Base-by-base conservation (phyloP, 2,113 vertebrate genomes). In the Ailurus styani region DNA sequence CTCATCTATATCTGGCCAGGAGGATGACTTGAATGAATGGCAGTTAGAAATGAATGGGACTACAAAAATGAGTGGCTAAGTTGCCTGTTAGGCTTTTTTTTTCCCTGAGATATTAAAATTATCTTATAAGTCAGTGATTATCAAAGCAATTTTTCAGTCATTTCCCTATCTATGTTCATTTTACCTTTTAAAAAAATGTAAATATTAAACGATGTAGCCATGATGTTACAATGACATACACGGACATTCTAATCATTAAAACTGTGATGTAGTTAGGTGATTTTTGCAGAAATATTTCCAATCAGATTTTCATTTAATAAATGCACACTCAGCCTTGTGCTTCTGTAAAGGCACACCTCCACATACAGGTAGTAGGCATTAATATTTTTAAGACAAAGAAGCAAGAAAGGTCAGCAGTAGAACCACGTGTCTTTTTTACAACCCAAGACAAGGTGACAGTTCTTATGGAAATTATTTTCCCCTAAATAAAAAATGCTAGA, bases 381-480 rank as follows among this genome's bases (percentile, higher is more conserved):
- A 98, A 98, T 97, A 98, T 97, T 97, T 95, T 98, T 98, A 98
- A 98, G 97, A 99, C 98, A 99, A 98, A 99, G 97, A 97, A 96
- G 94, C 70, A 55, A 98, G 93, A 98, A 98, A 98, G 98, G 98
- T 96, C 40, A 5, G 93, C 95, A 96, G 91, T 91, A 95, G 89
- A 96, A 98, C 97, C 97, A 98, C 87, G 83, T 98, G 98, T 84
- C 8, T 91, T 88, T 88, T 96, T 93, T 77, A 95, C 40, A 94
- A 91, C 54, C 91, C 54, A 90, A 94, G 78, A 66, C 55, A 88
- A 97, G 66, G 78, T 91, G 79, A 93, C 42, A 85, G 54, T 96
- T 97, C 77, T 64, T 64, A 94, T 4, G 62, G 42, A 95, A 96
- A 98, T 88, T 79, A 92, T 91, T 95, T 94, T 42, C 12, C 42